Base-by-base conservation (phyloP, 2,797 vertebrate genomes). In the Amazonetta brasiliensis region DNA sequence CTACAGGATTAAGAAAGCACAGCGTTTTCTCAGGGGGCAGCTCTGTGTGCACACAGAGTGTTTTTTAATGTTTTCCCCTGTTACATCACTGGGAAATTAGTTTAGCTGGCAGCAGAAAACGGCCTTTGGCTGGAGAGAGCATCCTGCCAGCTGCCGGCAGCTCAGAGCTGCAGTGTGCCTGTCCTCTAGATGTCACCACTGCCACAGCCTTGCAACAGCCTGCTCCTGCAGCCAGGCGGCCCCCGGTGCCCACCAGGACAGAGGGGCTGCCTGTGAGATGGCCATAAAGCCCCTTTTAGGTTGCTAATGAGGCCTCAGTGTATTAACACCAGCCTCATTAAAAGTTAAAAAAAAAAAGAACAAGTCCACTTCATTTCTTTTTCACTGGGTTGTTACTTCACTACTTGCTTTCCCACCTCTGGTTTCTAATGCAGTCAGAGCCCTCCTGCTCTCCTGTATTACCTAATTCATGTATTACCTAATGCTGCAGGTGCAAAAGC, bases 151-250 rank as follows among this genome's bases (percentile, higher is more conserved):
- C 44, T 75, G 35, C 43, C 17, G 15, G 37, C 26, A 1, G 74
- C 17, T 2, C 2, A 3, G 2, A 63, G 48, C 71, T 11, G 93
- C 2, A 71, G 33, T 28, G 10, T 1, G 48, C 81, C 8, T 20
- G 37, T 55, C 95, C 96, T 96, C 94, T 96, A 96, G 96, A 91
- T 97, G 96, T 96, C 94, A 84, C 80, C 93, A 82, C 86, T 39
- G 93, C 60, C 31, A 43, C 91, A 76, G 89, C 7, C 88, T 85
- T 91, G 71, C 74, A 25, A 60, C 84, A 35, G 43, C 10, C 91
- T 39, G 74, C 8, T 48, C 63, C 94, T 39, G 92, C 92, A 11
- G 15, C 0, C 13, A 7, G 37, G 1, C n/a, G 15, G 6, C 73
- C 63, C 84, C 15, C 4, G 1, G 71, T 1, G 62, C 7, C 64